Evolutionary conservation across 2,888 invertebrate genomes (phyloP).

Genomic region (Synergus japonicus): DNA sequence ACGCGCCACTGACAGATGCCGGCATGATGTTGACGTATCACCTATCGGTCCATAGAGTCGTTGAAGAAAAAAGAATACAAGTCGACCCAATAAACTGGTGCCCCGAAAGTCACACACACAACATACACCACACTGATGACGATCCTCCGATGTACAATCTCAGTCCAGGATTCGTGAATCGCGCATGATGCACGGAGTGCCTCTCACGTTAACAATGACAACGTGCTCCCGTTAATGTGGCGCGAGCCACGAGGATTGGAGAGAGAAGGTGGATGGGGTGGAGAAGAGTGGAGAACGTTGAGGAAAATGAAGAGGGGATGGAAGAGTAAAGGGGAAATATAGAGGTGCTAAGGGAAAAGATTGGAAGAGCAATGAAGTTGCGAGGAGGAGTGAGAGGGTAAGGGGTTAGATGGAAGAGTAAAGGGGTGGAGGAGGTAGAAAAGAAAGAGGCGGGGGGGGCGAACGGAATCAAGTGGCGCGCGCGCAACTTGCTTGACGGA

Average conservation of each 20-base stretch:
- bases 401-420: constrained; percentile 31
- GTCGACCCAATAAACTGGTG: not conserved
- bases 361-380: constrained; percentile 28
- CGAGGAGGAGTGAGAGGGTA: not conserved
- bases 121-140: constrained; percentile 1
- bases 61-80: not conserved
- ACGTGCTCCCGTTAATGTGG: constrained; percentile 50
- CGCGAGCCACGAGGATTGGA: constrained; percentile 46
- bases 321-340: constrained; percentile 32
- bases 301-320: constrained; percentile 31
- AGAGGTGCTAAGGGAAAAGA: constrained; percentile 26
- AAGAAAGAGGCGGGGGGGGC: constrained; percentile 49
- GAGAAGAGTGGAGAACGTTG: constrained; percentile 24
- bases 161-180: constrained; percentile 36
- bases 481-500: constrained; percentile 60
- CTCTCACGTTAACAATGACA: constrained; percentile 51
- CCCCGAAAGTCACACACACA: not conserved
- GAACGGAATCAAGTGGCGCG: constrained; percentile 45
- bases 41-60: not conserved
- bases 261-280: constrained; percentile 32
- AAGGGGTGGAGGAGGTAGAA: constrained; percentile 48
- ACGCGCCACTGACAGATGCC: constrained; percentile 13
- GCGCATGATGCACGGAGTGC: constrained; percentile 47
- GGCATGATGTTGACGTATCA: constrained; percentile 4
- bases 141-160: not conserved